Conservation (phyloP, 1,140 invertebrate species). For the Venustaconcha ellipsiformis region DNA sequence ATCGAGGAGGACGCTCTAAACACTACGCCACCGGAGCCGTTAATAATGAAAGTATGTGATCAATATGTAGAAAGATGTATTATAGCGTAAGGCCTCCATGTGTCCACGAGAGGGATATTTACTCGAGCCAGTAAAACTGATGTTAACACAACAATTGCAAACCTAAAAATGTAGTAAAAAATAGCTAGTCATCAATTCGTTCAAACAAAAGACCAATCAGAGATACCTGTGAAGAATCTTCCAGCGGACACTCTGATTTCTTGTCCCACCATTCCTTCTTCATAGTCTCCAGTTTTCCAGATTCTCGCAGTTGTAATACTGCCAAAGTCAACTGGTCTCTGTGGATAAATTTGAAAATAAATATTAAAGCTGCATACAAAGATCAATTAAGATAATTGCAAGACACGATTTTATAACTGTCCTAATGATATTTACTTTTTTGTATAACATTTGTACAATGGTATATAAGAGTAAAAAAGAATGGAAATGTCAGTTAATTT, state of each 20-base stretch:
- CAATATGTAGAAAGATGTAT: no score
- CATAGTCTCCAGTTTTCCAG: constrained; percentile 90
- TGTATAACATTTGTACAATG: background rate
- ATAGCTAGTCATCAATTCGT: background rate
- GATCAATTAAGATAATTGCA: background rate
- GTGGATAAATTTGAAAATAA: constrained; percentile 17
- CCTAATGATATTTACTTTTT: background rate
- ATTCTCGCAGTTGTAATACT: constrained; percentile 92
- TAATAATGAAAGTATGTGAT: no score
- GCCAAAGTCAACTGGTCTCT: constrained; percentile 74
- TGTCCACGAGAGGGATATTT: no score
- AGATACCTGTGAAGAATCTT: constrained; percentile 35
- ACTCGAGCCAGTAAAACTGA: no score
- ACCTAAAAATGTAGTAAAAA: background rate
- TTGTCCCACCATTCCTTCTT: constrained; percentile 99
- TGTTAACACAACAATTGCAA: background rate
- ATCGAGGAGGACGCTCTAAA: no score
- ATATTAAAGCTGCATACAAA: constrained; percentile 12
- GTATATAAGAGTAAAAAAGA: no score
- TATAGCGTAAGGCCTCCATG: no score
- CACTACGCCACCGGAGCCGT: no score
- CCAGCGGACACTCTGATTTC: constrained; percentile 80
- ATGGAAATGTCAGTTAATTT: no score
- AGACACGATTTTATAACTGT: background rate
- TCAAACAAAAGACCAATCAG: background rate